Evolutionary conservation across 2,113 vertebrate genomes (phyloP).

Genomic region (Alligator mississippiensis): DNA sequence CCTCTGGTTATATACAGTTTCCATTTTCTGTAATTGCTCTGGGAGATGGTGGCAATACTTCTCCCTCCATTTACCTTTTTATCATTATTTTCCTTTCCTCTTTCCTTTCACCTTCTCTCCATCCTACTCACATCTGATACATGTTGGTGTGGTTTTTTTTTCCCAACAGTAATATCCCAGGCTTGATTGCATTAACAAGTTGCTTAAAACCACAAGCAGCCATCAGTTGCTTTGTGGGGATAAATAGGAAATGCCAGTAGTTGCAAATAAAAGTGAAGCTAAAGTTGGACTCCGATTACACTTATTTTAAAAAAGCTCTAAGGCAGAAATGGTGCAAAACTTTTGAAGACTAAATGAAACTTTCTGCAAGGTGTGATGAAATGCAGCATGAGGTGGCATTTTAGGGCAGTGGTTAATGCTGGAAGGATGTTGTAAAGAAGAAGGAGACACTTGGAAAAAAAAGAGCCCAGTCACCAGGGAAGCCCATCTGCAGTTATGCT

Average conservation of each 20-base stretch:
- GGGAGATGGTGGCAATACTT: rapidly evolving
- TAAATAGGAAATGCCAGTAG: not conserved
- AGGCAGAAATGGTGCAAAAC: not conserved
- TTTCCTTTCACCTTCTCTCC: not conserved
- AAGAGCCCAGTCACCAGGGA: not conserved
- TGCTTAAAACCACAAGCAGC: not conserved
- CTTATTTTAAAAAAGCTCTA: not conserved
- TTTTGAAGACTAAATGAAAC: not conserved
- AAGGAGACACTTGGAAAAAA: not conserved
- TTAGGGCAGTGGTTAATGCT: not conserved
- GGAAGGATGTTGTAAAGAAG: no score
- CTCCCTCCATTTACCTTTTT: not conserved
- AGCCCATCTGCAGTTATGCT: not conserved
- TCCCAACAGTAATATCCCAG: no score
- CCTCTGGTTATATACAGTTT: not conserved
- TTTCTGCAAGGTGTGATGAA: not conserved
- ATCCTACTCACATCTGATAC: not conserved
- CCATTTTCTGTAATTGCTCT: not conserved
- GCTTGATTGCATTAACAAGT: not conserved
- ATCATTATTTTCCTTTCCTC: not conserved
- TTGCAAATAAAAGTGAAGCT: no score
- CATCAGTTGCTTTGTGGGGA: not conserved
- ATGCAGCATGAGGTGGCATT: not conserved
- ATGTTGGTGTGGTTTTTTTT: no score
- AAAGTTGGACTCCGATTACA: not conserved